Conservation (phyloP, 1,140 invertebrate genomes). For the roundworm (Caenorhabditis elegans) region WBcel235 BX284606.5:9340501-9341000, state of each 20-base stretch:
- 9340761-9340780: slow-evolving; percentile 81
- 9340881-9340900: slow-evolving; percentile 91
- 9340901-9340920: slow-evolving; percentile 96
- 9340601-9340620: slow-evolving; percentile 95
- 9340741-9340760: slow-evolving; percentile 63
- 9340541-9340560: background rate
- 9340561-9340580: slow-evolving; percentile 40
- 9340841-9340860: slow-evolving; percentile 93
- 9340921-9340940: slow-evolving; percentile 96
- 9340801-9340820: slow-evolving; percentile 95
- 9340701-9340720: slow-evolving; percentile 98
- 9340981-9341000: too few relatives aligned
- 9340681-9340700: slow-evolving; percentile 98
- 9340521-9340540: slow-evolving; percentile 89
- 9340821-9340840: slow-evolving; percentile 98
- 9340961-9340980: slow-evolving; percentile 78
- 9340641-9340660: slow-evolving; percentile 80
- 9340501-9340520: slow-evolving; percentile 92
- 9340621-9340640: slow-evolving; percentile 98
- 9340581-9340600: slow-evolving; percentile 93
- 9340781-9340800: slow-evolving; percentile 91
- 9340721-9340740: slow-evolving; percentile 82
- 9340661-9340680: slow-evolving; percentile 99
- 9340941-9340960: slow-evolving; percentile 90
- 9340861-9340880: slow-evolving; percentile 92